Conservation (phyloP, 2,888 invertebrate species). For the Dolichomitus sp. region DNA sequence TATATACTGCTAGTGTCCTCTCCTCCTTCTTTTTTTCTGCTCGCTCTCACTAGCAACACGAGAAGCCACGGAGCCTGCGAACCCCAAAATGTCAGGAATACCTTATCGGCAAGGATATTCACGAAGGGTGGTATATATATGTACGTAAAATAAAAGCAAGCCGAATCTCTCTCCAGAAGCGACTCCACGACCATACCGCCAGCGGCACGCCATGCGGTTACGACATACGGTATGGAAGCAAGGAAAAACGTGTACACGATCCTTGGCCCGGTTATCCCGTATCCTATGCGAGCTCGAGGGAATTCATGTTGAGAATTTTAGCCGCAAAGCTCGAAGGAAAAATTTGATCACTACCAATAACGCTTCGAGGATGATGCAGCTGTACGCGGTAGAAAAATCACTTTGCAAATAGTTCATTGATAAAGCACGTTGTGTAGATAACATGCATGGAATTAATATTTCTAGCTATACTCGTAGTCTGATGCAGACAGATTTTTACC, state of each 20-base stretch:
- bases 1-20: constrained; percentile 19
- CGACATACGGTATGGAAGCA: constrained; percentile 10
- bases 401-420: background rate
- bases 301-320: constrained; percentile 21
- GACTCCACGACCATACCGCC: constrained; percentile 16
- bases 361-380: background rate
- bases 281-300: constrained; percentile 1
- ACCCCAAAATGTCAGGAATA: constrained; percentile 62
- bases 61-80: constrained; percentile 35
- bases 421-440: background rate
- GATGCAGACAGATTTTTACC: background rate
- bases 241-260: constrained; percentile 19
- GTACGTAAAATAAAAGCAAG: constrained; percentile 54
- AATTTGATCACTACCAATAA: constrained; percentile 1
- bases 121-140: constrained; percentile 5
- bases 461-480: background rate
- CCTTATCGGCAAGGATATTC: constrained; percentile 61
- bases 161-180: constrained; percentile 19
- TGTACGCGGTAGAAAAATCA: background rate
- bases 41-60: background rate
- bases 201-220: constrained; percentile 30
- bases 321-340: background rate
- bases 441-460: constrained; percentile 1
- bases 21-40: constrained; percentile 10
- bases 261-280: constrained; percentile 23